Conservation (phyloP, 2,113 vertebrate genomes). For the Antigone vipio region DNA sequence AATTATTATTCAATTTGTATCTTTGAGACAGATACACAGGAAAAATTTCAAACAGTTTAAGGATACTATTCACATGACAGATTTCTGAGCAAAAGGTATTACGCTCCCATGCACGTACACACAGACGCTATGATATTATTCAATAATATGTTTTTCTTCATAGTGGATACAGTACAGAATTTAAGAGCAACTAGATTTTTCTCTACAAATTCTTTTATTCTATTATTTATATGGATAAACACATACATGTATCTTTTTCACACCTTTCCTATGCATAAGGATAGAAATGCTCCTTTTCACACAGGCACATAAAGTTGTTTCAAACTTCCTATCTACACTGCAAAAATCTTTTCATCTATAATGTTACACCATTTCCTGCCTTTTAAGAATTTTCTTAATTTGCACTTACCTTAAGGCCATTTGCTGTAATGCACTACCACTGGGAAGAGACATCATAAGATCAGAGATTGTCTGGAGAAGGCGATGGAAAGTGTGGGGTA, state of each 20-base stretch:
- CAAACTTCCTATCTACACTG: neutral
- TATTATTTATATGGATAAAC: neutral
- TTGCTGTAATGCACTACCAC: slow-evolving; percentile 95
- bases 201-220: neutral
- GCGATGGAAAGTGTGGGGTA: slow-evolving; percentile 96
- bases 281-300: neutral
- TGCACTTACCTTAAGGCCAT: slow-evolving; percentile 91
- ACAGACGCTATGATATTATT: neutral
- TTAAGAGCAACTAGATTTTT: neutral
- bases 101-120: accelerated
- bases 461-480: slow-evolving; percentile 99
- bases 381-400: neutral
- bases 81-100: neutral
- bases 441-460: slow-evolving; percentile 98
- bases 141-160: neutral
- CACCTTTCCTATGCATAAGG: neutral
- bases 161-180: neutral
- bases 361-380: neutral
- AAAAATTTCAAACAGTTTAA: neutral
- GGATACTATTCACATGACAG: neutral
- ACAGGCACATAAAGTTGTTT: neutral
- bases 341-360: neutral
- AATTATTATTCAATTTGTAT: neutral
- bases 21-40: neutral
- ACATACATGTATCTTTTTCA: neutral